Conservation (phyloP, 2,113 vertebrate genomes). For the Psittacara wagleri region DNA sequence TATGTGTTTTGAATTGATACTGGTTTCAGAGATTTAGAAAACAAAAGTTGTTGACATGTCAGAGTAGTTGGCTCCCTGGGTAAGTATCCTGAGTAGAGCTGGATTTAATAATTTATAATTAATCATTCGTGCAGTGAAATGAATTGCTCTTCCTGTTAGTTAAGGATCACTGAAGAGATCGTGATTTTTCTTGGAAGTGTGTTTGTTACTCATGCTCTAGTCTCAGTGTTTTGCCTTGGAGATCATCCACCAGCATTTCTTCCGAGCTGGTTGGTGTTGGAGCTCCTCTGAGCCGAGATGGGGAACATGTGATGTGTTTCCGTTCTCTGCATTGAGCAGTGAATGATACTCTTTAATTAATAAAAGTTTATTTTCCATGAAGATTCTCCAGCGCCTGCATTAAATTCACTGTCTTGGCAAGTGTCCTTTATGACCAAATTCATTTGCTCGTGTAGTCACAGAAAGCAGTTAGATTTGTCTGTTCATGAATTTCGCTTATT, state of each 20-base stretch:
- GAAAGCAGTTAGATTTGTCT: slow-evolving; percentile 30
- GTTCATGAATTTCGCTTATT: slow-evolving; percentile 9
- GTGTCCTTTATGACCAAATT: slow-evolving; percentile 21
- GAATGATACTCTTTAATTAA: slow-evolving; percentile 42
- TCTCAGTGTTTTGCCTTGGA: slow-evolving; percentile 12
- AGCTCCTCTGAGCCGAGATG: slow-evolving; percentile 5
- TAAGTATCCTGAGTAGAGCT: slow-evolving; percentile 26
- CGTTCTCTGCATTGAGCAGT: background rate
- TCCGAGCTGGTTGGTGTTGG: background rate
- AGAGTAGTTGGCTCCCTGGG: background rate
- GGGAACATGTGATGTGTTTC: slow-evolving; percentile 41
- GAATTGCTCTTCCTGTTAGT: slow-evolving; percentile 42
- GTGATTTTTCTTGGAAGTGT: slow-evolving; percentile 46
- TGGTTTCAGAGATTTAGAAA: slow-evolving; percentile 19
- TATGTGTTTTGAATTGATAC: background rate
- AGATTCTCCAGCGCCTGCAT: slow-evolving; percentile 21
- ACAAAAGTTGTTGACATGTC: slow-evolving; percentile 33
- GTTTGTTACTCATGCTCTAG: background rate
- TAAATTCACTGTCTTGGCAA: slow-evolving; percentile 43
- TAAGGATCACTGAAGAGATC: slow-evolving; percentile 41
- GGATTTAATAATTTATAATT: slow-evolving; percentile 65
- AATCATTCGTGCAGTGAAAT: slow-evolving; percentile 28
- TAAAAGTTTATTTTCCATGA: slow-evolving; percentile 49
- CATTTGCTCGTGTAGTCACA: slow-evolving; percentile 26
- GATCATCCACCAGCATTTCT: slow-evolving; percentile 5